Percentiles rank a stretch among this genome's conserved stretches.
Evolutionary conservation across 2,888 invertebrate genomes (phyloP).

Genomic region (Trissonchulus latispiculum): DNA sequence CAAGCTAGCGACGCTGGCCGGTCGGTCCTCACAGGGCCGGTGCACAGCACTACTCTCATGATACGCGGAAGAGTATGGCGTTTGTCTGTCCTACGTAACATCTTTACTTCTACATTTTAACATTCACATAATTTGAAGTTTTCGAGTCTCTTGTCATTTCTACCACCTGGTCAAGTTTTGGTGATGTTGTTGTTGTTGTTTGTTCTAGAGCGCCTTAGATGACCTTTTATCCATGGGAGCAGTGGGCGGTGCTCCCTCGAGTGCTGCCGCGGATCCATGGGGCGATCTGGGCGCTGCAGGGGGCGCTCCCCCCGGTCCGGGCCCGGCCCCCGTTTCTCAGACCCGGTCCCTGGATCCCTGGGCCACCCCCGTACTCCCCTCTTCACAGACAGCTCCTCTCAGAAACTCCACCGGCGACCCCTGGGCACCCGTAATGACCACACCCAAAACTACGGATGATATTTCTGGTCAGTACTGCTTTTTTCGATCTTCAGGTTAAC

Average conservation of each 20-base stretch:
- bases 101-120: no score
- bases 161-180: no score
- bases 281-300: background rate
- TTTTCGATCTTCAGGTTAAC: no score
- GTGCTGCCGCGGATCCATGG: background rate
- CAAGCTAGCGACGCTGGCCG: no score
- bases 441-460: no score
- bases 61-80: no score
- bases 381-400: constrained; percentile 38
- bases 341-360: constrained; percentile 53
- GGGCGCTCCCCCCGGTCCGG: background rate
- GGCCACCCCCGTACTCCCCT: constrained; percentile 53
- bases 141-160: no score
- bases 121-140: no score
- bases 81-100: no score
- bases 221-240: constrained; percentile 8
- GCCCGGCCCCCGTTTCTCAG: constrained; percentile 15
- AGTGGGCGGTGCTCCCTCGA: background rate
- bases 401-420: constrained; percentile 51
- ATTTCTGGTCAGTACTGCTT: no score
- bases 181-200: background rate
- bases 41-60: no score
- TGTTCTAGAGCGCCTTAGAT: constrained; percentile 13
- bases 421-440: constrained; percentile 55
- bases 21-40: no score